Percentiles rank a stretch among this genome's conserved stretches.
Evolutionary conservation across 1,140 invertebrate genomes (phyloP).

Genomic region (Rhagoletis pomonella): DNA sequence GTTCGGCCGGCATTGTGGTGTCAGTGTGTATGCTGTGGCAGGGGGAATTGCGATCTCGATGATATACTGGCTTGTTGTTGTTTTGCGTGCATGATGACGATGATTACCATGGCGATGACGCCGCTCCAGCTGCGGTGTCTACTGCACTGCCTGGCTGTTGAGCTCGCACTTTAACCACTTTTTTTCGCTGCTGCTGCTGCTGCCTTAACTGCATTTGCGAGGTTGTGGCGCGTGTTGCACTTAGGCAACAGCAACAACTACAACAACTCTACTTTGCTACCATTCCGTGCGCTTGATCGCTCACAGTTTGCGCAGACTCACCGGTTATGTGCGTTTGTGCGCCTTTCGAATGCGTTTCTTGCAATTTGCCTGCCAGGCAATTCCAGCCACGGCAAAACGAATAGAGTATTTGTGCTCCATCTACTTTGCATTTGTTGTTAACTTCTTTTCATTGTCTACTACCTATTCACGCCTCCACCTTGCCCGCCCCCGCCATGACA

Average conservation of each 20-base stretch:
- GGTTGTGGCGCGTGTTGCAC: constrained; percentile 33
- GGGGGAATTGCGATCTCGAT: too few relatives aligned
- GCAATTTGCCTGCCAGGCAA: background rate
- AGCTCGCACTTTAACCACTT: background rate
- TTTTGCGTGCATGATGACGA: background rate
- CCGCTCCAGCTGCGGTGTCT: background rate
- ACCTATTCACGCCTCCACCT: background rate
- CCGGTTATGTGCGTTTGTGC: constrained; percentile 10
- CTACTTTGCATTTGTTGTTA: background rate
- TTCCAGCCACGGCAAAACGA: background rate
- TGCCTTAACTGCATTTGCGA: background rate
- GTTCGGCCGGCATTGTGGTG: background rate
- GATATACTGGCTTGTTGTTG: background rate
- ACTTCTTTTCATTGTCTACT: background rate
- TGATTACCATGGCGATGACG: background rate
- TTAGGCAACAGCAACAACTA: background rate
- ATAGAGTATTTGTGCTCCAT: background rate
- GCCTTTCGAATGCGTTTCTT: background rate
- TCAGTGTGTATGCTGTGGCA: background rate
- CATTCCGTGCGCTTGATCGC: constrained; percentile 20
- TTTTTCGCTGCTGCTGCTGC: background rate
- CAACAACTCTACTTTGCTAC: background rate
- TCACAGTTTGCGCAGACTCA: constrained; percentile 4
- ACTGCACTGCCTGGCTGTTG: background rate
- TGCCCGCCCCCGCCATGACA: background rate